Evolutionary conservation across 2,888 invertebrate genomes (phyloP).

Genomic region (Abscondita cerata): DNA sequence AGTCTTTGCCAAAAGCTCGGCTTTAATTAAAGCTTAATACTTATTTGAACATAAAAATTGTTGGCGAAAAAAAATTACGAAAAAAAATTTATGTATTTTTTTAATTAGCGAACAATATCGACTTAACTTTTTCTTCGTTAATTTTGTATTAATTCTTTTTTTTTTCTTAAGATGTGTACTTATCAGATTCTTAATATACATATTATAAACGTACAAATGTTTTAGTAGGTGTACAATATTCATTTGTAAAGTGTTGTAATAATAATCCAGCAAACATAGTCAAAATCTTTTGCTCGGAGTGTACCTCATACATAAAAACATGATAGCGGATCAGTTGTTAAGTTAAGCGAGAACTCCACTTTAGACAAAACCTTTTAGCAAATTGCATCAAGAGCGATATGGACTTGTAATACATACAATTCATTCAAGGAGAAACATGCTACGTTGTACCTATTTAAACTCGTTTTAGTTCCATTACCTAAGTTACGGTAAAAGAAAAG

Average conservation of each 20-base stretch:
- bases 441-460: constrained; percentile 28
- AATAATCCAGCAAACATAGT: background rate
- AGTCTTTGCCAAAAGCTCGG: constrained; percentile 39
- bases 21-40: constrained; percentile 29
- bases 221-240: too few species aligned
- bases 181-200: too few species aligned
- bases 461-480: constrained; percentile 33
- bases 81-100: too few species aligned
- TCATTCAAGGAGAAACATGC: constrained; percentile 47
- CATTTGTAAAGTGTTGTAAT: background rate
- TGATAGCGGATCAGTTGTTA: constrained; percentile 61
- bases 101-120: too few species aligned
- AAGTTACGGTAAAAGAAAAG: constrained; percentile 26
- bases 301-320: constrained; percentile 60
- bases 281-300: constrained; percentile 35
- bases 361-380: constrained; percentile 61
- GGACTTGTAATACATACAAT: constrained; percentile 56
- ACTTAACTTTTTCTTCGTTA: too few species aligned
- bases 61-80: background rate
- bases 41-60: constrained; percentile 5
- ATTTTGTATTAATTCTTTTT: too few species aligned
- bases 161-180: too few species aligned
- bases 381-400: constrained; percentile 56
- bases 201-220: too few species aligned
- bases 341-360: constrained; percentile 60